These are phyloP conservation scores for Cepaea hortensis DNA, from an alignment of 2,888 invertebrate genomes.

Conservation along the genomic window DNA sequence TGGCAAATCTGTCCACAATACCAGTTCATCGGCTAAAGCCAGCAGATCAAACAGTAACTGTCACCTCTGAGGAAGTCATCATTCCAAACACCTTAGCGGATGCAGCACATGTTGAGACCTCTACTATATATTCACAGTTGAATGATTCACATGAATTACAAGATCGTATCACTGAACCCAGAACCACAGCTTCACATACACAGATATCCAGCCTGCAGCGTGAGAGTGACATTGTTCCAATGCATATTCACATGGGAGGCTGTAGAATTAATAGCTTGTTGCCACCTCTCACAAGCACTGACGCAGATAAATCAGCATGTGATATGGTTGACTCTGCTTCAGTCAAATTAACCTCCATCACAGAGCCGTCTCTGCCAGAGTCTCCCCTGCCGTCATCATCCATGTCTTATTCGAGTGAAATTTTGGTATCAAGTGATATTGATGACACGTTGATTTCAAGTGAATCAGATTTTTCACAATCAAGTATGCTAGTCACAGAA, in stretches of 20 bases:
- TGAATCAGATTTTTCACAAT: slow-evolving; percentile 25
- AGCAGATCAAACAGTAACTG: background rate
- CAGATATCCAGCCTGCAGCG: background rate
- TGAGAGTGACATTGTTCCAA: background rate
- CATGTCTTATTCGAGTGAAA: slow-evolving; percentile 37
- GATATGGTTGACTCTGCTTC: background rate
- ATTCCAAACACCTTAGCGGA: background rate
- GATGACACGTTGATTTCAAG: background rate
- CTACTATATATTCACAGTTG: background rate
- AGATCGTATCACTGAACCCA: background rate
- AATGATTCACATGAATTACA: background rate
- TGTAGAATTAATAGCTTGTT: background rate
- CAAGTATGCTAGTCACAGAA: background rate
- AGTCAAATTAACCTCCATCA: background rate
- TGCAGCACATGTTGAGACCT: background rate
- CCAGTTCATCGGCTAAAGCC: background rate
- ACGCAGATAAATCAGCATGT: background rate
- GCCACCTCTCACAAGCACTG: background rate
- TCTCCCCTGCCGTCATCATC: slow-evolving; percentile 37
- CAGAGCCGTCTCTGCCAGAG: slow-evolving; percentile 12
- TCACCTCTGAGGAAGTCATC: background rate
- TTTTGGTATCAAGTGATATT: slow-evolving; percentile 40
- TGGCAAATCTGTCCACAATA: background rate
- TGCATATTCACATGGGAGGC: background rate
- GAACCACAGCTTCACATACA: background rate